These are phyloP conservation scores for Amphipoea oculea DNA, from an alignment of 2,888 invertebrate genomes.

Conservation along the genomic window DNA sequence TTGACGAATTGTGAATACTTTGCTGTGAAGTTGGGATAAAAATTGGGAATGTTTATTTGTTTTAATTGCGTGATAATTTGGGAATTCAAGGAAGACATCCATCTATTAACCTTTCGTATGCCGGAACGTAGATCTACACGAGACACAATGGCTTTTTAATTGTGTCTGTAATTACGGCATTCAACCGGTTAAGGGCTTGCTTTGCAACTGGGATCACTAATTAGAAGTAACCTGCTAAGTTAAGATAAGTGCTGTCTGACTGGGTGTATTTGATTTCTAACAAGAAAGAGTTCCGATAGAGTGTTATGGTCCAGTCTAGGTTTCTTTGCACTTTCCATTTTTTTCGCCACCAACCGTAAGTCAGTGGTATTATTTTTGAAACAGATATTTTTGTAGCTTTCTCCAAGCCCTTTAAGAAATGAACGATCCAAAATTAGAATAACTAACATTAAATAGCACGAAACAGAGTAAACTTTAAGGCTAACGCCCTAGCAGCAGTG, in stretches of 20 bases:
- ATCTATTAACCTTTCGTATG: no score
- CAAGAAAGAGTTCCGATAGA: neutral
- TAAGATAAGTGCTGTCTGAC: neutral
- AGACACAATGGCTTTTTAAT: no score
- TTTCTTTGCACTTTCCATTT: neutral
- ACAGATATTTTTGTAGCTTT: neutral
- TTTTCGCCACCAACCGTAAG: neutral
- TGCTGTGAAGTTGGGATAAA: conserved; percentile 19
- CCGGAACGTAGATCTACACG: no score
- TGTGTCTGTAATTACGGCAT: no score
- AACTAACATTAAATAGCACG: neutral
- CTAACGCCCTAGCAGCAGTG: no score
- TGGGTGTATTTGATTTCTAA: neutral
- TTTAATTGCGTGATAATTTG: conserved; percentile 49
- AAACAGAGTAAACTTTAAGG: no score
- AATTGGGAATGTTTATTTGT: conserved; percentile 22
- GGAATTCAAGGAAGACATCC: neutral
- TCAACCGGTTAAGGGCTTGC: no score
- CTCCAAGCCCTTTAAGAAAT: neutral
- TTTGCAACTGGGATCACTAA: neutral
- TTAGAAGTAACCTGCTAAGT: neutral
- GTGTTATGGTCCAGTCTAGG: neutral
- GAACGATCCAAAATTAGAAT: neutral
- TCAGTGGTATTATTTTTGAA: neutral
- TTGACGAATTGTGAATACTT: conserved; percentile 57